Conservation (phyloP, 2,888 invertebrate genomes). For the Spodoptera littoralis region DNA sequence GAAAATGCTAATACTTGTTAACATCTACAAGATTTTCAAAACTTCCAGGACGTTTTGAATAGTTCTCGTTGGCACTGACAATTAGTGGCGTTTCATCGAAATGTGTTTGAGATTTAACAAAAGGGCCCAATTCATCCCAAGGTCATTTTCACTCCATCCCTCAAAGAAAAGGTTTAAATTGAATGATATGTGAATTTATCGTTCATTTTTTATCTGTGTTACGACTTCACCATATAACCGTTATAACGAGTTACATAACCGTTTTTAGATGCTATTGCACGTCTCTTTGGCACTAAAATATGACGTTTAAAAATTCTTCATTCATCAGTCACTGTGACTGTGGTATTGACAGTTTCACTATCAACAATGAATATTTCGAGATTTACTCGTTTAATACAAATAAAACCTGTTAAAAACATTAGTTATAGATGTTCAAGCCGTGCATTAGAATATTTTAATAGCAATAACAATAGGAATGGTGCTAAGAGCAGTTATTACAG, state of each 20-base stretch:
- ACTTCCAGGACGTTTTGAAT: too few relatives aligned
- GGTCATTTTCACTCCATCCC: too few relatives aligned
- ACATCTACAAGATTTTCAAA: too few relatives aligned
- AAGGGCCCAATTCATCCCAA: too few relatives aligned
- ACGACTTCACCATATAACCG: background rate
- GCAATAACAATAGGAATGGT: conserved; percentile 59
- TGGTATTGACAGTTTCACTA: conserved; percentile 42
- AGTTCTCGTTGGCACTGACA: too few relatives aligned
- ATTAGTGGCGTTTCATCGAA: too few relatives aligned
- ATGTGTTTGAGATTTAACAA: too few relatives aligned
- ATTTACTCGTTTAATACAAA: conserved; percentile 72
- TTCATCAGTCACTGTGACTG: conserved; percentile 8
- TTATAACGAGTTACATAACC: conserved; percentile 9
- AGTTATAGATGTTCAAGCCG: conserved; percentile 74
- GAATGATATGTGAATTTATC: background rate
- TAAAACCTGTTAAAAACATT: conserved; percentile 73
- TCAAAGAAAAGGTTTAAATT: background rate
- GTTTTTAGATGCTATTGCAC: conserved; percentile 1
- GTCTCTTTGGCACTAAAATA: conserved; percentile 21
- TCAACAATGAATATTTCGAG: conserved; percentile 76
- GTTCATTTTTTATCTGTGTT: conserved; percentile 27
- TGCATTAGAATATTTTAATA: conserved; percentile 63
- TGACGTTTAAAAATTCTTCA: background rate
- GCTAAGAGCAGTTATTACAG: conserved; percentile 65
- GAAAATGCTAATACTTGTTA: background rate